Percentiles rank a stretch among this genome's conserved stretches.
Conservation (phyloP, 2,888 invertebrate species). For the Homarus gammarus region DNA sequence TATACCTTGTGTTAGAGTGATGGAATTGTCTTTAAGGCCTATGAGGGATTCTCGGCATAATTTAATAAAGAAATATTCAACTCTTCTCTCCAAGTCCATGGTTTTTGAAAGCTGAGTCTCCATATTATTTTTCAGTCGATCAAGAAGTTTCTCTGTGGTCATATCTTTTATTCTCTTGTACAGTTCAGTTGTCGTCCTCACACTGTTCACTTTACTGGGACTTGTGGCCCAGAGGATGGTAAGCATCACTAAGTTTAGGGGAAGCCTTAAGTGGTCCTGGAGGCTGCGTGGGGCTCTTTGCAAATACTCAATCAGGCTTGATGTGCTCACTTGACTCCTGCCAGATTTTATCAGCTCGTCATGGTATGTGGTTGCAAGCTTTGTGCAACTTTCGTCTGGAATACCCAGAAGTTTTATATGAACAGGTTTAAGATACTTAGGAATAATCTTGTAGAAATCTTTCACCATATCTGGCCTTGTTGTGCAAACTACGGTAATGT, state of each 20-base stretch:
- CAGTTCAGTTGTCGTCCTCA: slow-evolving; percentile 43
- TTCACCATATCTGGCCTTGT: slow-evolving; percentile 25
- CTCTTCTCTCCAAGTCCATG: background rate
- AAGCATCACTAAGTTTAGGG: slow-evolving; percentile 27
- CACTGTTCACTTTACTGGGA: slow-evolving; percentile 12
- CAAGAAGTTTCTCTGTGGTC: background rate
- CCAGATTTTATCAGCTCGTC: slow-evolving; percentile 12
- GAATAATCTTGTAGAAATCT: slow-evolving; percentile 32
- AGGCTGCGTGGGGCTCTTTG: background rate
- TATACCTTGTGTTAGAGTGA: slow-evolving; percentile 8
- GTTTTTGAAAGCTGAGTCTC: background rate
- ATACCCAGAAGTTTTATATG: slow-evolving; percentile 37
- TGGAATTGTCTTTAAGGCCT: background rate
- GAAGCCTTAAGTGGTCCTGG: slow-evolving; percentile 41
- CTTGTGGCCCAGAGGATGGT: slow-evolving; percentile 24
- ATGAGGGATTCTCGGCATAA: slow-evolving; percentile 9
- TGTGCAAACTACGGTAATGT: slow-evolving; percentile 22
- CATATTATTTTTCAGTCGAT: slow-evolving; percentile 15
- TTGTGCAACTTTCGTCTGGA: background rate
- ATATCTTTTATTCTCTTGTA: slow-evolving; percentile 12
- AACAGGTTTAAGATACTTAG: background rate
- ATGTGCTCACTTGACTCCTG: slow-evolving; percentile 10
- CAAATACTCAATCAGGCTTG: slow-evolving; percentile 30
- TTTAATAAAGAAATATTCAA: background rate
- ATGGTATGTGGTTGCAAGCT: slow-evolving; percentile 34